Evolutionary conservation across 2,113 vertebrate species (phyloP).

Genomic region (Ailurus styani): DNA sequence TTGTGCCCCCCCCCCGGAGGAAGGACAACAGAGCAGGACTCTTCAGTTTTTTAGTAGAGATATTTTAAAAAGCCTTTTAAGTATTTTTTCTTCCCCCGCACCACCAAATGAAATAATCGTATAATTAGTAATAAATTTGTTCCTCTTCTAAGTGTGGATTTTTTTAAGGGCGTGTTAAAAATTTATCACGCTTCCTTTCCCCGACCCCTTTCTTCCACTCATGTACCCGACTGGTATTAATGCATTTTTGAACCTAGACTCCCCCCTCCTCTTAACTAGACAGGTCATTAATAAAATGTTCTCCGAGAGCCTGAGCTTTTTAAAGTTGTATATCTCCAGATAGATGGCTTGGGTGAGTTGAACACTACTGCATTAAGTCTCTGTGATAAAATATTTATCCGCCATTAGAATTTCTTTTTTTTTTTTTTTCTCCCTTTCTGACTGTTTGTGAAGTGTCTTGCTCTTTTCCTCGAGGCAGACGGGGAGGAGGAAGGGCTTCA

Average conservation of each 20-base stretch:
- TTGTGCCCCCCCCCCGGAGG: background rate
- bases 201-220: slow-evolving; percentile 46
- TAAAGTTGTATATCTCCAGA: slow-evolving; percentile 75
- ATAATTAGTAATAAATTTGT: slow-evolving; percentile 70
- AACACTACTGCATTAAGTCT: slow-evolving; percentile 56
- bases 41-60: slow-evolving; percentile 52
- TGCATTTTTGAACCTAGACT: slow-evolving; percentile 68
- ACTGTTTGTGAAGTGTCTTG: background rate
- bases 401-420: slow-evolving; percentile 43
- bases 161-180: slow-evolving; percentile 69
- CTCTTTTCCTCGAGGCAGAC: background rate
- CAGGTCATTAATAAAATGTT: slow-evolving; percentile 80
- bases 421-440: background rate
- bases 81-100: background rate
- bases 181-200: slow-evolving; percentile 71
- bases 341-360: slow-evolving; percentile 42
- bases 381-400: slow-evolving; percentile 76
- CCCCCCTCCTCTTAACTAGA: slow-evolving; percentile 77
- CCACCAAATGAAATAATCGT: slow-evolving; percentile 63
- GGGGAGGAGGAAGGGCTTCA: background rate
- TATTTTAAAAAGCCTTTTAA: slow-evolving; percentile 50
- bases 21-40: background rate
- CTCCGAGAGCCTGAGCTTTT: slow-evolving; percentile 62
- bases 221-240: slow-evolving; percentile 65
- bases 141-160: slow-evolving; percentile 45